These are phyloP conservation scores for Ailuropoda melanoleuca DNA, from an alignment of 2,113 vertebrate species.

Conservation along the genomic window DNA sequence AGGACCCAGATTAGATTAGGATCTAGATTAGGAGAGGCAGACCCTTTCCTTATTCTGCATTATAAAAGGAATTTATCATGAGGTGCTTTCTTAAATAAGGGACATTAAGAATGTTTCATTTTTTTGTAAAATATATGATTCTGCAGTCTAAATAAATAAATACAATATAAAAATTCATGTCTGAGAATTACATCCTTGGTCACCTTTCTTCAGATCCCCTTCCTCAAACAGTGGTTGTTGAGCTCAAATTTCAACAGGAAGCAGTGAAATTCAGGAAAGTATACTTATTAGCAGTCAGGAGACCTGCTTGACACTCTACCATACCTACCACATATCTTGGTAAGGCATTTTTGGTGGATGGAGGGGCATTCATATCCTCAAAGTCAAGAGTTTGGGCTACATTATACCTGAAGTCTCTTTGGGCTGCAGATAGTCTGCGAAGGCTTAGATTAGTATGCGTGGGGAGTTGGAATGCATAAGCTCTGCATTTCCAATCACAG, in stretches of 20 bases:
- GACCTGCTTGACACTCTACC: background rate
- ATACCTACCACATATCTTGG: background rate
- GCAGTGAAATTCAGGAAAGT: background rate
- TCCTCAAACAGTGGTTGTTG: background rate
- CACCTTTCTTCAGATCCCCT: background rate
- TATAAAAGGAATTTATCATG: background rate
- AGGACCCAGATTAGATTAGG: background rate
- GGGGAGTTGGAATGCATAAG: background rate
- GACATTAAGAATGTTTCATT: background rate
- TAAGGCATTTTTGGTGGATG: background rate
- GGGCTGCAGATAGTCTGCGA: background rate
- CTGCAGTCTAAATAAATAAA: background rate
- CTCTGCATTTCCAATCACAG: background rate
- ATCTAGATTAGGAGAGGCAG: background rate
- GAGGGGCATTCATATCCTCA: background rate
- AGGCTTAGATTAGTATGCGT: background rate
- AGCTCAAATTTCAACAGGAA: background rate
- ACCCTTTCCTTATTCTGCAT: background rate
- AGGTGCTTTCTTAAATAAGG: background rate
- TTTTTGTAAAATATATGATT: background rate
- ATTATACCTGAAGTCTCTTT: background rate
- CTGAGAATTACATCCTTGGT: background rate
- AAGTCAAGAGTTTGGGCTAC: background rate
- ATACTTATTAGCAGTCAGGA: background rate
- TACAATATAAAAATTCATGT: background rate